Conservation (phyloP, 1,140 invertebrate genomes). For the Lepidurus apus region DNA sequence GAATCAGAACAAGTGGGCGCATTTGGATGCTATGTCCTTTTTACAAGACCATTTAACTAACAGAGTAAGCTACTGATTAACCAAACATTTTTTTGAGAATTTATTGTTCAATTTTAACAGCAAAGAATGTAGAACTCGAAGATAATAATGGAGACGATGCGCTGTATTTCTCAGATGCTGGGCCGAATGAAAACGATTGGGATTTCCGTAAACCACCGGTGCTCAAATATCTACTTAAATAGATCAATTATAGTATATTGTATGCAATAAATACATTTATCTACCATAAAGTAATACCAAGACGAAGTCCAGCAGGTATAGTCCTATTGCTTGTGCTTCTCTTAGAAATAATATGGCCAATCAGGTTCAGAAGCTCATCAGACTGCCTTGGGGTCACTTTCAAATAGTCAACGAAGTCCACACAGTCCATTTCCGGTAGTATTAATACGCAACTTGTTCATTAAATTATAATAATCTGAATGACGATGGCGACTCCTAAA, state of each 20-base stretch:
- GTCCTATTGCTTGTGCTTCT: constrained; percentile 24
- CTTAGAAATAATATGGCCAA: constrained; percentile 29
- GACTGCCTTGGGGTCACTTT: constrained; percentile 30
- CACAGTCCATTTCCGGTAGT: neutral
- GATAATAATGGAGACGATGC: neutral
- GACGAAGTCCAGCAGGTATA: constrained; percentile 17
- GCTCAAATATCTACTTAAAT: neutral
- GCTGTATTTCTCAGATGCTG: neutral
- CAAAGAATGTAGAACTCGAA: neutral
- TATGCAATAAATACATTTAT: neutral
- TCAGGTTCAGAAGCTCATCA: constrained; percentile 26
- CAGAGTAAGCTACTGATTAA: neutral
- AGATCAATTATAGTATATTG: neutral
- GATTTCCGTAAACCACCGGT: constrained; percentile 36
- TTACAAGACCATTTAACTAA: neutral
- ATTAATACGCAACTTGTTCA: neutral
- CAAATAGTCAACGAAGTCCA: neutral
- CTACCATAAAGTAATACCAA: neutral
- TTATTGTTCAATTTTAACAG: neutral
- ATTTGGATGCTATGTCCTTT: neutral
- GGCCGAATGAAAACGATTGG: constrained; percentile 36
- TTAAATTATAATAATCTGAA: neutral
- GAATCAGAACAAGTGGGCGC: neutral
- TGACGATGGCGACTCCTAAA: neutral
- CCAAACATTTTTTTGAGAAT: neutral